Evolutionary conservation across 2,113 vertebrate genomes (phyloP), one percentile per base, ranked within the genome.

Genomic region (Maylandia zebra): DNA sequence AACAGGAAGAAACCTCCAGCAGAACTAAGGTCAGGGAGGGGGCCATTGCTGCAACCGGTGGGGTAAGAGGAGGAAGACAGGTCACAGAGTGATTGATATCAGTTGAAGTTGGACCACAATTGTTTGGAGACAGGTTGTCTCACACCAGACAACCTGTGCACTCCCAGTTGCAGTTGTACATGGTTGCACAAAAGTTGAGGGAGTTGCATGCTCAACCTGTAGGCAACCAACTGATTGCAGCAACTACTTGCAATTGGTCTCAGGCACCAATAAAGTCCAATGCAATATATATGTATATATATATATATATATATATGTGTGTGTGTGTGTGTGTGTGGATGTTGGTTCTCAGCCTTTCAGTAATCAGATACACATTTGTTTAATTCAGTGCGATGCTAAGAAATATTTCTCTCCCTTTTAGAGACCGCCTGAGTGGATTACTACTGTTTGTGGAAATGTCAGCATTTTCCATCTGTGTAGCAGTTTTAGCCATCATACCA

Each of bases 401-500:
- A 41, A 14, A 24, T 71, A 6, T 43, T 43, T 71, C 66, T 71
- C 12, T 14, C 36, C 38, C n/a, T 16, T 14, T 71, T 71, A 16
- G 36, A 16, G 36, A 43, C 66, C 36, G 36, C 7, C 12, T 71
- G n/a, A 71, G 38, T 43, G 2, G n/a, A 71, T 43, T 24, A 24
- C n/a, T 16, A 43, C 66, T 24, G n/a, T 71, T 41, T 0, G 0
- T 43, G 36, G 66, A 24, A 71, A 71, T 5, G 12, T 71, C 36
- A 71, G 12, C 66, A 43, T 71, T 41, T 71, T 71, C 66, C 36
- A 69, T 69, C 36, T 69, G 36, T 5, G 11, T 19, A 22, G 34
- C 19, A 43, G 38, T 16, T 71, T 71, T 71, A 71, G 36, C 38
- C 66, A 43, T 71, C 66, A 27, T 71, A 71, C 38, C n/a, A 2